Base-by-base conservation (phyloP, 2,888 invertebrate species). In the Microctonus aethiopoides region DNA sequence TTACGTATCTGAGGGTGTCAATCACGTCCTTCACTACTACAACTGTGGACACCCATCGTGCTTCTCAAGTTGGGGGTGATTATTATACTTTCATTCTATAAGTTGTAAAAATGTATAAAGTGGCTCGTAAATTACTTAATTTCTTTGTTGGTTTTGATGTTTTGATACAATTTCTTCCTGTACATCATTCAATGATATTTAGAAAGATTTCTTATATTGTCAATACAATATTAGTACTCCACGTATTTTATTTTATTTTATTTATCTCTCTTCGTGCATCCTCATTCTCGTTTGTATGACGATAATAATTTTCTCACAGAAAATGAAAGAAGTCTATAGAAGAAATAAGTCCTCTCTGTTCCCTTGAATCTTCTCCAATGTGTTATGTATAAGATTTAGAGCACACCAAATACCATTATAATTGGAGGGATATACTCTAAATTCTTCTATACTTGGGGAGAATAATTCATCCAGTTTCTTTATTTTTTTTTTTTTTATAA, bases 71-170 rank as follows among this genome's bases (percentile, higher is more conserved):
- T 46, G 36, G 7, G 61, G 57, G 57, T 57, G 41, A 46, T 41
- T 54, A 26, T 54, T 11, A 16, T 34, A 29, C 10, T 57, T 65
- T 54, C 26, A 64, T 39, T 26, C 39, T 54, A 54, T 54, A 26
- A 54, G n/a, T 54, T 7, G 54, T 24, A 26, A 54, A 24, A 54
- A 54, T 46, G 16, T 46, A 46, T n/a, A 7, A 16, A 46, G 16
- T 54, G 54, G 24, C 24, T 26, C 54, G 13, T 54, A 54, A 54
- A 54, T 54, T 52, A 22, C 16, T 54, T 54, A 54, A 10, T 54
- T 26, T 24, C n/a, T 24, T 26, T 13, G 26, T 11, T 22, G 24
- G 4, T 54, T 0, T 24, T 11, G 1, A 26, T 3, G 13, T 54
- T 54, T 24, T 54, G 24, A 22, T 26, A 26, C n/a, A 2, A 22